Conservation (phyloP, 2,797 vertebrate genomes). For the Falco peregrinus region DNA sequence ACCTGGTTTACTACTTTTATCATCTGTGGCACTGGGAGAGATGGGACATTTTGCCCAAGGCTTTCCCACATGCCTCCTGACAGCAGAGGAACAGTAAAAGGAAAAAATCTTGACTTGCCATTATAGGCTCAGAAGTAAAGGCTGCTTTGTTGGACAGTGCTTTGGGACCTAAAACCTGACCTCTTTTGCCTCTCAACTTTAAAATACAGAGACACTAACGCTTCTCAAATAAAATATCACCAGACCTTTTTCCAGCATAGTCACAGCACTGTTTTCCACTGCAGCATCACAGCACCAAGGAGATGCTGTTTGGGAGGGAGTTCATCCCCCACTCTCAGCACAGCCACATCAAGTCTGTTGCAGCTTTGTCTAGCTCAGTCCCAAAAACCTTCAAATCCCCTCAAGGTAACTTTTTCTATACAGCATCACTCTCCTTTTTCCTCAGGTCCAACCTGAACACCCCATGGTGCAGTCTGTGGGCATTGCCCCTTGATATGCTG, state of each 20-base stretch:
- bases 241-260: rapidly evolving
- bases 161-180: neutral
- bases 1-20: neutral
- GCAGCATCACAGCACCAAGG: neutral
- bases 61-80: neutral
- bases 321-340: neutral
- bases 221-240: neutral
- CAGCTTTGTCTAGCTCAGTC: neutral
- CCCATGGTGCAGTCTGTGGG: too few species aligned
- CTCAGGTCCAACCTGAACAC: neutral
- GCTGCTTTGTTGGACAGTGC: neutral
- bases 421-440: neutral
- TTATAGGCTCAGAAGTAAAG: neutral
- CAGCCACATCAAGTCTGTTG: neutral
- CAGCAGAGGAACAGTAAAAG: neutral
- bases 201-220: neutral
- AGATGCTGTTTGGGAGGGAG: neutral
- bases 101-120: neutral
- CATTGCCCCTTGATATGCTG: neutral
- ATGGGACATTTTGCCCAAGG: neutral
- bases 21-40: neutral
- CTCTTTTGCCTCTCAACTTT: neutral
- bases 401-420: neutral
- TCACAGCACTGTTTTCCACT: neutral
- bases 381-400: neutral